phyloP scores from a whole-genome alignment of 2,113 vertebrate species.

The Tricholaema leucomelas region DNA sequence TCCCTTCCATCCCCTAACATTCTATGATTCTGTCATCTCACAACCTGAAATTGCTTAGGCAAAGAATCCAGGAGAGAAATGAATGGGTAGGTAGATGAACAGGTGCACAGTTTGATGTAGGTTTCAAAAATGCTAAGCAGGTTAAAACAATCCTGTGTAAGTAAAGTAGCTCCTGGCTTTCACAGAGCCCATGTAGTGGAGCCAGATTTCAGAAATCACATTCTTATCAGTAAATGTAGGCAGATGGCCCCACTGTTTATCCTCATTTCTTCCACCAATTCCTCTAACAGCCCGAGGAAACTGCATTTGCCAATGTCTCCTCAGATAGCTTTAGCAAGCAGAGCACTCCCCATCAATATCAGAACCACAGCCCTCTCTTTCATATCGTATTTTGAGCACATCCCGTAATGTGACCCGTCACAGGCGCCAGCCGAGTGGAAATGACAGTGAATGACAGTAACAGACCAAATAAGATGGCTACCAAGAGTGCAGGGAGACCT shows the following conservation, averaged over 20 bases:
- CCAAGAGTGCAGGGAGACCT: slow-evolving; percentile 55
- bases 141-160: not conserved
- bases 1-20: too few species aligned
- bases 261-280: not conserved
- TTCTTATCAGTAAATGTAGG: not conserved
- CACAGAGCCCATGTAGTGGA: not conserved
- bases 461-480: slow-evolving; percentile 66
- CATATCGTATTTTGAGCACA: slow-evolving; percentile 51
- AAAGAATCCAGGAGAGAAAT: not conserved
- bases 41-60: not conserved
- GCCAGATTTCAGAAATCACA: not conserved
- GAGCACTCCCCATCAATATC: not conserved
- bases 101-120: not conserved
- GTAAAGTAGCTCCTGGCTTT: not conserved
- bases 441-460: slow-evolving; percentile 76
- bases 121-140: not conserved
- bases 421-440: slow-evolving; percentile 69
- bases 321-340: not conserved
- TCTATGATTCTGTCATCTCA: not conserved
- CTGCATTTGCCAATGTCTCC: not conserved
- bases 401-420: slow-evolving; percentile 64
- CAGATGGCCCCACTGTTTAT: slow-evolving; percentile 30
- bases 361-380: slow-evolving; percentile 14
- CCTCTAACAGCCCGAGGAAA: slow-evolving; percentile 17
- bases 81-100: not conserved